Percentiles rank a stretch among this genome's conserved stretches.
Conservation (phyloP, 1,140 invertebrate genomes). For the Halictus rubicundus region DNA sequence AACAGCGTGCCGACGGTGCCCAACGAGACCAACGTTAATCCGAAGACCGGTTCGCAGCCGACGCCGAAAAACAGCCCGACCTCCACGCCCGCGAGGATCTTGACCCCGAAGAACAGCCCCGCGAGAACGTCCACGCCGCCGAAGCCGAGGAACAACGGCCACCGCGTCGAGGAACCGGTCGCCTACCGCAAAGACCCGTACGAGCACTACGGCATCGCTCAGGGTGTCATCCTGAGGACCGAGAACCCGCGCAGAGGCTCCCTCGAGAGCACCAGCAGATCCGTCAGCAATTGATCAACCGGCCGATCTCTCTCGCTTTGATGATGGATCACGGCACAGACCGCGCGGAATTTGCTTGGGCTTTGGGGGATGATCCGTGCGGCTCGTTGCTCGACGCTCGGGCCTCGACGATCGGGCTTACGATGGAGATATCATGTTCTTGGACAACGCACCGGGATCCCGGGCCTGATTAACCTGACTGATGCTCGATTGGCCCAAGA, state of each 20-base stretch:
- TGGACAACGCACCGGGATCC: too few relatives aligned
- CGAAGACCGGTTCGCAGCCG: neutral
- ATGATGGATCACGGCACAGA: neutral
- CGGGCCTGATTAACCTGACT: too few relatives aligned
- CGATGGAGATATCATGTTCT: too few relatives aligned
- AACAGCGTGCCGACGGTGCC: slow-evolving; percentile 37
- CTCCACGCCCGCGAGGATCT: neutral
- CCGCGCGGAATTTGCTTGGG: too few relatives aligned
- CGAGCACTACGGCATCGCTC: slow-evolving; percentile 70
- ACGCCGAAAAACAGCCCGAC: slow-evolving; percentile 9
- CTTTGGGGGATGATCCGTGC: neutral
- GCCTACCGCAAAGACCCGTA: slow-evolving; percentile 68
- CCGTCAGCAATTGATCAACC: slow-evolving; percentile 70
- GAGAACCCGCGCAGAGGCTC: slow-evolving; percentile 43
- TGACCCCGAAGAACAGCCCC: slow-evolving; percentile 2
- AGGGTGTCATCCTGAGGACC: slow-evolving; percentile 54
- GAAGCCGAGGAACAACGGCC: slow-evolving; percentile 3
- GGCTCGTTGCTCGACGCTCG: neutral
- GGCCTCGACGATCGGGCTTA: too few relatives aligned
- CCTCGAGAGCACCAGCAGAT: slow-evolving; percentile 72
- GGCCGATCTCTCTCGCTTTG: slow-evolving; percentile 11
- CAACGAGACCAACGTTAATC: neutral
- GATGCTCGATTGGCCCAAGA: too few relatives aligned
- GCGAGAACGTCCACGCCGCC: slow-evolving; percentile 27
- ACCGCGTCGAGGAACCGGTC: slow-evolving; percentile 22